A percentile compares a stretch with the other conserved stretches of the same genome.
These are phyloP conservation scores for Rambutsinella grinnellia DNA, from an alignment of 2,888 invertebrate species.

Conservation along the genomic window DNA sequence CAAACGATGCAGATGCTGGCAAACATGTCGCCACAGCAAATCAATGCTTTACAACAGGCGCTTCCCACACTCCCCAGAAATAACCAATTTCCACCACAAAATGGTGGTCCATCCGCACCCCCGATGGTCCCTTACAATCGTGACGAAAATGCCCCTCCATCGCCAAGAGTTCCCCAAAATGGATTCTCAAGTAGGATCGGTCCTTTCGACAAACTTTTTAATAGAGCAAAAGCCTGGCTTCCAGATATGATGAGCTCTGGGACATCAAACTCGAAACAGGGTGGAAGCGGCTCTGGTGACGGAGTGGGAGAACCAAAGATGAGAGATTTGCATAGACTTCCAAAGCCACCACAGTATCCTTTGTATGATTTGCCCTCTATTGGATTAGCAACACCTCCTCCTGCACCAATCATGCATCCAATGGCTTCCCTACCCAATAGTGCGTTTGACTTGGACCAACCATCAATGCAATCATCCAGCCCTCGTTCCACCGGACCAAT, in stretches of 20 bases:
- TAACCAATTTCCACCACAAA: not conserved
- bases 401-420: slow-evolving; percentile 65
- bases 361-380: slow-evolving; percentile 60
- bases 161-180: not conserved
- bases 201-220: slow-evolving; percentile 37
- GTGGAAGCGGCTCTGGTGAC: not conserved
- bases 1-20: slow-evolving; percentile 32
- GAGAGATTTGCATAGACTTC: slow-evolving; percentile 60
- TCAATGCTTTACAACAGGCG: slow-evolving; percentile 22
- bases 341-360: slow-evolving; percentile 65
- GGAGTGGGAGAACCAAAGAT: slow-evolving; percentile 50
- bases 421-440: slow-evolving; percentile 61
- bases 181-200: slow-evolving; percentile 28
- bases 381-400: slow-evolving; percentile 64
- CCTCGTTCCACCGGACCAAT: slow-evolving; percentile 25
- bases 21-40: slow-evolving; percentile 33
- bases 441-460: slow-evolving; percentile 37
- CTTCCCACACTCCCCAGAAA: slow-evolving; percentile 29
- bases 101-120: not conserved
- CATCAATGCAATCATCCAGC: slow-evolving; percentile 20
- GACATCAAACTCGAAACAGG: not conserved
- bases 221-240: slow-evolving; percentile 42
- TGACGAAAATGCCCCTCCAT: not conserved
- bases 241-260: slow-evolving; percentile 46
- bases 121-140: slow-evolving; percentile 11